Evolutionary conservation across 2,888 invertebrate genomes (phyloP).

Genomic region (Pecten maximus): DNA sequence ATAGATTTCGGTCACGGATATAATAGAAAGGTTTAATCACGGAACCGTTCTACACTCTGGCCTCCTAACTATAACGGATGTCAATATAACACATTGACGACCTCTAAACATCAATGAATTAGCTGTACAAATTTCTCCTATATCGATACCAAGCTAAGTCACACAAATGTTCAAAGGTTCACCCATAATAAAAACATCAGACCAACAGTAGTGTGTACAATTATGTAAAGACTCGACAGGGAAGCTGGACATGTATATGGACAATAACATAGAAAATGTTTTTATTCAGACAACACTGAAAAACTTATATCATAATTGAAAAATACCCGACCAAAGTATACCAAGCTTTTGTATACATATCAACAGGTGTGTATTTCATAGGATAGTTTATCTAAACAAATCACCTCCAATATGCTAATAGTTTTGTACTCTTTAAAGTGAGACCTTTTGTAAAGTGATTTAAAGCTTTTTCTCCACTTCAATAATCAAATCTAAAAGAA

Average conservation of each 20-base stretch:
- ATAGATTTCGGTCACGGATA: neutral
- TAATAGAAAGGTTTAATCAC: neutral
- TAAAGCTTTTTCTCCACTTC: neutral
- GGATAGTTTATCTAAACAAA: neutral
- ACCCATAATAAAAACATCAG: neutral
- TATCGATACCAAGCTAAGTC: neutral
- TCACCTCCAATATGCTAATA: neutral
- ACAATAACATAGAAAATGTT: neutral
- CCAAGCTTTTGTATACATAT: neutral
- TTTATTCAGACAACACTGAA: neutral
- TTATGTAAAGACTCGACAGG: neutral
- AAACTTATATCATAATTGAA: neutral
- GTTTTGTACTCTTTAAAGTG: neutral
- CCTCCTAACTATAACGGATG: neutral
- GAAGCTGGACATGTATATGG: neutral
- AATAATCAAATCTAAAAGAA: neutral
- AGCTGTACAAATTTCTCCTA: neutral
- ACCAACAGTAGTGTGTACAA: neutral
- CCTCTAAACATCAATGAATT: neutral
- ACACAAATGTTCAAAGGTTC: neutral
- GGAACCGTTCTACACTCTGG: neutral
- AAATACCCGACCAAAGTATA: neutral
- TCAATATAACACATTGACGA: neutral
- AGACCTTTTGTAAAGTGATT: conserved; percentile 9
- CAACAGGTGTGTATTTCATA: neutral